Evolutionary conservation across 2,797 vertebrate genomes (phyloP).

Genomic region (Artibeus jamaicensis): DNA sequence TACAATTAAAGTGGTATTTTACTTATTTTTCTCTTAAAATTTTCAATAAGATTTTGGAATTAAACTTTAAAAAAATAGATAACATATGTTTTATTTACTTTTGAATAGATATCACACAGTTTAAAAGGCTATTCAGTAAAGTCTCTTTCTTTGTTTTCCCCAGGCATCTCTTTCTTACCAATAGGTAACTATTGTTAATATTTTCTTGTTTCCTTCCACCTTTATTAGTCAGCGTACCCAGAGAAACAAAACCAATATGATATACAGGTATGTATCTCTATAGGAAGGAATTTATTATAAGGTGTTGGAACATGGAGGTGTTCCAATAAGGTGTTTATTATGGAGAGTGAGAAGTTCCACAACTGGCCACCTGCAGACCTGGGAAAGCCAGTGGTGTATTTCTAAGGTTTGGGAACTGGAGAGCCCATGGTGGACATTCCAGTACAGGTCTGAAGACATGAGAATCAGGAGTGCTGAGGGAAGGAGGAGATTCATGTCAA

Average conservation of each 20-base stretch:
- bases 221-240: neutral
- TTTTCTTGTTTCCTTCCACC: neutral
- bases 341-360: neutral
- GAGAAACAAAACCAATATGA: neutral
- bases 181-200: neutral
- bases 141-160: neutral
- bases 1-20: neutral
- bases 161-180: neutral
- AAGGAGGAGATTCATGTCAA: neutral
- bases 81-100: neutral
- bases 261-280: neutral
- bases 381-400: neutral
- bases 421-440: neutral
- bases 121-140: neutral
- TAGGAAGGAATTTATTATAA: neutral
- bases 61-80: neutral
- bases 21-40: neutral
- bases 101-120: neutral
- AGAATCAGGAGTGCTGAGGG: neutral
- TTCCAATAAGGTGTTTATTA: too few relatives aligned
- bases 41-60: neutral
- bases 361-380: neutral
- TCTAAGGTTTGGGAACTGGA: neutral
- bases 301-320: neutral
- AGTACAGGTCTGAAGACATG: neutral